Evolutionary conservation across 2,888 invertebrate genomes (phyloP).

Genomic region (Oscheius sp.): DNA sequence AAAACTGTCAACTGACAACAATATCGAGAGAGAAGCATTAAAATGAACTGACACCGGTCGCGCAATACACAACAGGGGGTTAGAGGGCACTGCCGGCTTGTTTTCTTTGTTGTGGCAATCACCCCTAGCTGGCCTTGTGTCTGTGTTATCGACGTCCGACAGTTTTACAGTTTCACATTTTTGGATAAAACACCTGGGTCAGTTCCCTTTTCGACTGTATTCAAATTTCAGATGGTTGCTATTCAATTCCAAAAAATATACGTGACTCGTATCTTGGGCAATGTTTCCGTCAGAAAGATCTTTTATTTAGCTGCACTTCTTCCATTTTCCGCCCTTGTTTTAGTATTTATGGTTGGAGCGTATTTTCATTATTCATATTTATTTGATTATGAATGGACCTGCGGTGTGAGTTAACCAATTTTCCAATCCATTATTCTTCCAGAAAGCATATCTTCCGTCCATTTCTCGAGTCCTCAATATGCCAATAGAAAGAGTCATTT

Average conservation of each 20-base stretch:
- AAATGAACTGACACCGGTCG: slow-evolving; percentile 6
- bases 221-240: slow-evolving; percentile 1
- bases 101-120: slow-evolving; percentile 37
- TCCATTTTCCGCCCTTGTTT: slow-evolving; percentile 17
- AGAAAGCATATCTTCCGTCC: slow-evolving; percentile 27
- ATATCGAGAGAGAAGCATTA: not conserved
- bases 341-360: slow-evolving; percentile 20
- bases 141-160: slow-evolving; percentile 11
- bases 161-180: slow-evolving; percentile 31
- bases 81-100: slow-evolving; percentile 18
- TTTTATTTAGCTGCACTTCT: not conserved
- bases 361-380: slow-evolving; percentile 11
- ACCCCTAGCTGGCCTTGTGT: slow-evolving; percentile 28
- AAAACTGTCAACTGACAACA: not conserved
- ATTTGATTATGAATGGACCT: slow-evolving; percentile 30
- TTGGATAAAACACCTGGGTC: no score
- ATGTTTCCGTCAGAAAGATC: slow-evolving; percentile 12
- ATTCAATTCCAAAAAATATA: not conserved
- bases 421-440: no score
- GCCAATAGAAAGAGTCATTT: slow-evolving; percentile 26
- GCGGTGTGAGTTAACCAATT: slow-evolving; percentile 16
- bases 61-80: not conserved
- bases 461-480: slow-evolving; percentile 31
- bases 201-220: not conserved
- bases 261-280: not conserved